Base-by-base conservation (phyloP, 2,797 vertebrate species). In the Alfaro cultratus region DNA sequence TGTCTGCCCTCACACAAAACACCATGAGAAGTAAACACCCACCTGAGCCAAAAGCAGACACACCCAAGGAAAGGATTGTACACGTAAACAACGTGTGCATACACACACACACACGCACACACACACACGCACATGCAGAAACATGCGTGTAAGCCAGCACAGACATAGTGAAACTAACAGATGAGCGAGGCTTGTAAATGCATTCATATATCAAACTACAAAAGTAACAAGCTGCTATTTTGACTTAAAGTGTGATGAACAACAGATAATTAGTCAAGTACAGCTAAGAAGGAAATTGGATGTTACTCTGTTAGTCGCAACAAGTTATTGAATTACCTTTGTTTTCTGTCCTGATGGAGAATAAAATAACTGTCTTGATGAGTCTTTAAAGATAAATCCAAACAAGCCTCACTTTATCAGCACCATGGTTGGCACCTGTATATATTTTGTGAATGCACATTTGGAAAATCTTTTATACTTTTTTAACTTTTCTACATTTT, bases 1-100 rank as follows among this genome's bases (percentile, higher is more conserved):
- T 94, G 94, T 93, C 94, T 93, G 87, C 85, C 83, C 83, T 83
- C 39, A 89, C 89, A 92, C 92, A 92, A 86, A 91, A 89, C 87
- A 83, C 87, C 84, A 77, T 74, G 81, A 89, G 86, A 77, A 87
- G 89, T 89, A 92, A 92, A 94, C 89, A 92, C 88, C 86, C 90
- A 90, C 91, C 89, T 88, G 90, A 91, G 90, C 88, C 90, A 88
- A 84, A 85, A 81, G 67, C 81, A 49, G 92, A 89, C 94, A 93
- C 93, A 92, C 94, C 93, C 93, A 75, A 57, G 53, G 57, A 57
- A 34, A 55, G 36, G 9, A 34, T 34, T 71, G 72, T 79, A 76
- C 74, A 74, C 79, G 75, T 78, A 83, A 77, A 71, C 68, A 71
- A 21, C 68, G 13, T n/a, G n/a, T 41, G 15, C 71, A 49, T 72